Base-by-base conservation (phyloP, 2,888 invertebrate species). In the Synergus gifuensis region DNA sequence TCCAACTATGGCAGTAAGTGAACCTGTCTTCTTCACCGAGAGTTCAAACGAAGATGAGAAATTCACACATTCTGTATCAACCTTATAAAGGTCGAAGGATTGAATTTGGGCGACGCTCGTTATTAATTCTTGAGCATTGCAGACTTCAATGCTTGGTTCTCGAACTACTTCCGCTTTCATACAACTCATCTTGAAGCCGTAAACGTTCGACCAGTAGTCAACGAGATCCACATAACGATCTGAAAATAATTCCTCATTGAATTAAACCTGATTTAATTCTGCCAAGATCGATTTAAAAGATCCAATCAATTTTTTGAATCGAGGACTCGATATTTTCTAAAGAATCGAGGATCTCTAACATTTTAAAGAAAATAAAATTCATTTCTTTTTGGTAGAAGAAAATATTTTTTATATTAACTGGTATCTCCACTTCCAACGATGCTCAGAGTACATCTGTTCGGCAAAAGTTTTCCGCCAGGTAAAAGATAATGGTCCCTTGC, bases 141-240 rank as follows among this genome's bases (percentile, higher is more conserved):
- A 95, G 28, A 94, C 92, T 86, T 95, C 95, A 62, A 97, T 94
- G 18, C 94, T 93, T 0, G 96, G 96, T 90, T 98, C 98, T 87
- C 95, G 94, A 0, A 98, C 93, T 0, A 97, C 97, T 90, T 97
- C 96, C 0, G 94, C 94, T 89, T 96, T 96, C 96, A 99, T 96
- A 86, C 96, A 97, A 81, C 95, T 96, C 98, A 99, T 99, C 93
- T 97, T 96, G 88, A 97, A 98, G 0, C 98, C 98, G 88, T 98
- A 98, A 0, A 99, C 98, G 92, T 98, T 94, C 22, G 97, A 96
- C 98, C 98, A 99, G 91, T 96, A 98, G 66, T 95, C 94, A 2
- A 98, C 95, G 79, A 95, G 93, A 84, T 95, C 95, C 58, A 95
- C 93, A 88, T 97, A 96, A 16, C 96, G 94, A 11, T 95, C 95